Conservation (phyloP, 2,797 vertebrate genomes). For the Melanotaenia maccullochi region DNA sequence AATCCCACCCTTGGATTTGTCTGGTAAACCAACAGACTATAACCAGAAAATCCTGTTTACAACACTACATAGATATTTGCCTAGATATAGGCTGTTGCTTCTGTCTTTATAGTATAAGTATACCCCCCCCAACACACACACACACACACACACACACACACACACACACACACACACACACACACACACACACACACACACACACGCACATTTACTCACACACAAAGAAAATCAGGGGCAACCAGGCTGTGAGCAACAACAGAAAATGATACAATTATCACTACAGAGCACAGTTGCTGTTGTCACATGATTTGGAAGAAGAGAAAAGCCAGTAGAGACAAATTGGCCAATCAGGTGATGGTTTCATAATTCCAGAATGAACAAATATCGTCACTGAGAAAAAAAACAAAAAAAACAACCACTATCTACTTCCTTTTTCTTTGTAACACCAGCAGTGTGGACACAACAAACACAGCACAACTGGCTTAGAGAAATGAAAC, state of each 20-base stretch:
- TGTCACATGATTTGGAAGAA: constrained; percentile 62
- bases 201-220: too few relatives aligned
- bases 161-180: too few relatives aligned
- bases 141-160: too few relatives aligned
- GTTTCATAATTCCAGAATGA: constrained; percentile 75
- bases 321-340: constrained; percentile 22
- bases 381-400: constrained; percentile 55
- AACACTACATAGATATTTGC: constrained; percentile 18
- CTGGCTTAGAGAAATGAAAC: constrained; percentile 63
- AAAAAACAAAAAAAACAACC: constrained; percentile 17
- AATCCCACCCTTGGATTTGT: constrained; percentile 57
- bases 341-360: constrained; percentile 52
- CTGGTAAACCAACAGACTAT: constrained; percentile 43
- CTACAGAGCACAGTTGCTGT: constrained; percentile 7
- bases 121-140: not conserved
- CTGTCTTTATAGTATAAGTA: not conserved
- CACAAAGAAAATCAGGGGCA: not conserved
- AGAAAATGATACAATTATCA: not conserved
- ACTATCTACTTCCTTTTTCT: constrained; percentile 73
- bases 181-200: too few relatives aligned
- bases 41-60: constrained; percentile 30
- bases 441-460: constrained; percentile 15
- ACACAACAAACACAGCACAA: constrained; percentile 26
- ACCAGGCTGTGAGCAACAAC: not conserved
- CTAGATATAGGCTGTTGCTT: constrained; percentile 16